Base-by-base conservation (phyloP, 2,888 invertebrate genomes). In the Thera britannica region DNA sequence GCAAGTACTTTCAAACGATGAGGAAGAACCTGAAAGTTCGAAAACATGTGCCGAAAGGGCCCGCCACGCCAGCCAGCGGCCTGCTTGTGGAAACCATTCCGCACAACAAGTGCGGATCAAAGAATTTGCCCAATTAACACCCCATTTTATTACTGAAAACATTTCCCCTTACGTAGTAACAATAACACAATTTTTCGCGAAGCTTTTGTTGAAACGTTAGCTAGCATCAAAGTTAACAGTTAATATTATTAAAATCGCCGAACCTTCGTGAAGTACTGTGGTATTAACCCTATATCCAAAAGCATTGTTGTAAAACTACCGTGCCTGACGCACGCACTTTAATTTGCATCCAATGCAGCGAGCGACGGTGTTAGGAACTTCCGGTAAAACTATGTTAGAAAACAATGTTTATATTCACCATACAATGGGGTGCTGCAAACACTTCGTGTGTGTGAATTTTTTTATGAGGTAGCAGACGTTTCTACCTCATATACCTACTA, bases 341-440 rank as follows among this genome's bases (percentile, higher is more conserved):
- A 65, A 78, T 77, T 77, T 74, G 74, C 79, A 78, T 78, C 74
- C 68, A 77, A 77, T 75, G 73, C 72, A 73, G 62, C 66, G 61
- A 73, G 62, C 66, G 61, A 63, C 66, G 65, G 67, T 58, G 71
- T 62, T 61, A n/a, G 34, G 23, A 58, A 67, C 72, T 70, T 75
- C 74, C 75, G 72, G 70, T 62, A 60, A 49, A 59, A 57, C 55
- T 35, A 59, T 62, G 62, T 23, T 68, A 71, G 67, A 65, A 58
- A 71, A 71, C 66, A 66, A 66, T 71, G 66, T 65, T 67, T 71
- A 62, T 65, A 65, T 67, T 65, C 67, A 60, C 65, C 44, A 68
- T 65, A 71, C 71, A 71, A 71, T 71, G 35, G 71, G 59, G 58
- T 58, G 55, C 49, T 70, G 57, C 51, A 63, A 66, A 58, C 70